These are phyloP conservation scores for Vulpes vulpes DNA, from an alignment of 2,113 vertebrate genomes.

Conservation along the genomic window DNA sequence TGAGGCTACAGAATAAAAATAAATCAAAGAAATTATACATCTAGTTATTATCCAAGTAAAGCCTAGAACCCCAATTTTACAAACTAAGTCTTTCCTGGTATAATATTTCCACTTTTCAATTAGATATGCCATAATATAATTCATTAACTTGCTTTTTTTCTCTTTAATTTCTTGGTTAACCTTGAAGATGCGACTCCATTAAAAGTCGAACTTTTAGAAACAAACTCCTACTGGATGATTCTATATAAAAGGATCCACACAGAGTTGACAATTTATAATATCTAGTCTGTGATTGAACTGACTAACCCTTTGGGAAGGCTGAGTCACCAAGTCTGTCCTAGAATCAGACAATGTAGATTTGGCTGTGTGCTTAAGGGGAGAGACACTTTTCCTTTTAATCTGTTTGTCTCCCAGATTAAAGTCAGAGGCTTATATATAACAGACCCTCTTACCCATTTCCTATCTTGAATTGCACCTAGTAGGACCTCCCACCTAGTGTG, in stretches of 20 bases:
- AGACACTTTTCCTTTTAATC: not conserved
- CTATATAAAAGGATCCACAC: not conserved
- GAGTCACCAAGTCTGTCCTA: not conserved
- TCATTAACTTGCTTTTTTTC: conserved; percentile 12
- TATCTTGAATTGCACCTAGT: not conserved
- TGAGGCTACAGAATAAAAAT: not conserved
- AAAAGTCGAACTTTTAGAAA: conserved; percentile 35
- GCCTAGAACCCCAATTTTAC: not conserved
- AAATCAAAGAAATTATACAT: not conserved
- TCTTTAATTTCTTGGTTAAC: conserved; percentile 11
- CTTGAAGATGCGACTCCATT: not conserved
- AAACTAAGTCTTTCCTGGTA: not conserved
- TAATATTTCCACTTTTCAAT: not conserved
- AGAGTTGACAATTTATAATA: not conserved
- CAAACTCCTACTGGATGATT: conserved; percentile 16
- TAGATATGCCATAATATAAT: not conserved
- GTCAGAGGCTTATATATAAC: not conserved
- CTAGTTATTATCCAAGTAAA: not conserved
- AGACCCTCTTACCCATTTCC: not conserved
- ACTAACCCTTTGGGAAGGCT: not conserved
- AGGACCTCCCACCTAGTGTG: not conserved
- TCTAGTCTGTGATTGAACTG: not conserved
- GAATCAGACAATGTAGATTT: conserved; percentile 36
- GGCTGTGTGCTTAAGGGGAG: not conserved
- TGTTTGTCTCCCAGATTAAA: not conserved